Evolutionary conservation across 2,888 invertebrate species (phyloP).

Genomic region (Pristionchus mayeri): DNA sequence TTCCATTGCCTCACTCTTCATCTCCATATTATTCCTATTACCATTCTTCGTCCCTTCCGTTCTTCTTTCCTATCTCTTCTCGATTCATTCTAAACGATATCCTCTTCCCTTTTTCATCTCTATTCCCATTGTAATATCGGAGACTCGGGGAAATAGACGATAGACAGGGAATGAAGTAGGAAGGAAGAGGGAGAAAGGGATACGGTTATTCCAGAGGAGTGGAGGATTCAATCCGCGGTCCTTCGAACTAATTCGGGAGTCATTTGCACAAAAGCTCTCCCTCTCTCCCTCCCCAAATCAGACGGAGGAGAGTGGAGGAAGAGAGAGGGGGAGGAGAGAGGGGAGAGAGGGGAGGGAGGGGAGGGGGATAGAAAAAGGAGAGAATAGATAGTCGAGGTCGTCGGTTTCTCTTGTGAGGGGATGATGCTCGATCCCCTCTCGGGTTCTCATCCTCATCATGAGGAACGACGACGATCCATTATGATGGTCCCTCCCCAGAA

Average conservation of each 20-base stretch:
- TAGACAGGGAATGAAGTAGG: conserved; percentile 15
- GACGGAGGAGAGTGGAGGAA: background rate
- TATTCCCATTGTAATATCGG: conserved; percentile 27
- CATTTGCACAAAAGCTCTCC: conserved; percentile 28
- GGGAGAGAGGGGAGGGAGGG: no score
- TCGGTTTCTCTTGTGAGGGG: no score
- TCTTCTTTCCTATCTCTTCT: background rate
- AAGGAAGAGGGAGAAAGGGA: conserved; percentile 5
- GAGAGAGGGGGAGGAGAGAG: no score
- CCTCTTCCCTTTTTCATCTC: conserved; percentile 17
- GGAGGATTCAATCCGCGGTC: background rate
- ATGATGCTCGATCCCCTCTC: conserved; percentile 46
- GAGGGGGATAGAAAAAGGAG: conserved; percentile 12
- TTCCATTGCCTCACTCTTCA: background rate
- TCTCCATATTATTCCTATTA: conserved; percentile 13
- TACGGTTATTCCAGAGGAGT: background rate
- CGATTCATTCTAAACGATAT: conserved; percentile 37
- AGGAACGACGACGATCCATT: conserved; percentile 21
- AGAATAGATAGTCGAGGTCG: background rate
- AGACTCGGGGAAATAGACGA: background rate
- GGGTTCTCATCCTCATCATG: conserved; percentile 22
- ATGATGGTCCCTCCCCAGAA: conserved; percentile 40
- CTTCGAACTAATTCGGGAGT: conserved; percentile 17
- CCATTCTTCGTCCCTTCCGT: conserved; percentile 21
- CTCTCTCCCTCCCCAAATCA: background rate